These are phyloP conservation scores for Drosophila pseudoananassae DNA, from an alignment of 1,140 invertebrate species.

Conservation along the genomic window DNA sequence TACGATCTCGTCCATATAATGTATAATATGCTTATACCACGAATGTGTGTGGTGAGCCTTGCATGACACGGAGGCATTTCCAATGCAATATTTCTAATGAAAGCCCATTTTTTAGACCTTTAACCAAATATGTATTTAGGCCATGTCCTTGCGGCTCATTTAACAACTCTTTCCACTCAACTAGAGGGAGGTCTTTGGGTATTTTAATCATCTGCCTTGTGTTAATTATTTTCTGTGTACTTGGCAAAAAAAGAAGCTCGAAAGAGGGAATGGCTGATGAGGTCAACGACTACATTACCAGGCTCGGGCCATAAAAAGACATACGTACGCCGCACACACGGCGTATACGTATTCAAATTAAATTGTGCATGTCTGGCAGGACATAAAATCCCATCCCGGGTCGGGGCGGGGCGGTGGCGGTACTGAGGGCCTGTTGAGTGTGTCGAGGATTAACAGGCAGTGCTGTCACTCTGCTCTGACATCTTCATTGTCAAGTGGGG, in stretches of 20 bases:
- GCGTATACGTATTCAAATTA: constrained; percentile 29
- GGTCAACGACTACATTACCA: constrained; percentile 69
- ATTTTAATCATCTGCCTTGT: constrained; percentile 14
- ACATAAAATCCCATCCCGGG: too few species aligned
- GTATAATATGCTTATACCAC: constrained; percentile 29
- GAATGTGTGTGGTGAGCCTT: constrained; percentile 33
- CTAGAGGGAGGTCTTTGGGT: constrained; percentile 2
- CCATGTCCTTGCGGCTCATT: constrained; percentile 60
- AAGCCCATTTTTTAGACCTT: constrained; percentile 2
- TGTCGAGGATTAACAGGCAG: constrained; percentile 4
- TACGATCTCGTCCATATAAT: constrained; percentile 59
- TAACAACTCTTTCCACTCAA: constrained; percentile 66
- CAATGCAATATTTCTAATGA: constrained; percentile 47
- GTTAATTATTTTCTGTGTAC: constrained; percentile 45
- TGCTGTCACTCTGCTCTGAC: constrained; percentile 21
- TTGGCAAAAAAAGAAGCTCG: constrained; percentile 11
- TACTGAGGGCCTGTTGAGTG: constrained; percentile 9
- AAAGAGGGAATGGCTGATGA: constrained; percentile 24
- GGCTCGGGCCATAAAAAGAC: constrained; percentile 15
- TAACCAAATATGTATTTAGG: constrained; percentile 57
- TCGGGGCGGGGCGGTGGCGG: background rate
- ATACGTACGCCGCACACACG: background rate
- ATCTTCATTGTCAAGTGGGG: constrained; percentile 46
- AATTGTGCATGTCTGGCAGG: constrained; percentile 39
- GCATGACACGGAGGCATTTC: constrained; percentile 69